Conservation (phyloP, 2,113 vertebrate genomes). For the Bucco capensis region DNA sequence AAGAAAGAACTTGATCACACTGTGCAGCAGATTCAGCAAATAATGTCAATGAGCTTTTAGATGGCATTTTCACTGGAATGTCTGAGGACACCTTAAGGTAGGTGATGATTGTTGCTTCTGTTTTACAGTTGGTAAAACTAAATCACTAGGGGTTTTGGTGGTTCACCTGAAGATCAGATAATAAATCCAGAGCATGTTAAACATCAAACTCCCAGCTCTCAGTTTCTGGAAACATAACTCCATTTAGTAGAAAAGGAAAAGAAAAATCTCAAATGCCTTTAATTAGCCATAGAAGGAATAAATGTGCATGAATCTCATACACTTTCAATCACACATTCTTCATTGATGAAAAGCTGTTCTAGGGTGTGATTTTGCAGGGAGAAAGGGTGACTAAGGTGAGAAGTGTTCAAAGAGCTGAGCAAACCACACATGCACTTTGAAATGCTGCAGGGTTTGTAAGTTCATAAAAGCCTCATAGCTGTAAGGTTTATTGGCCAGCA, state of each 20-base stretch:
- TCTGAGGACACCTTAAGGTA: not conserved
- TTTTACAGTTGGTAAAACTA: not conserved
- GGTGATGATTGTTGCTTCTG: not conserved
- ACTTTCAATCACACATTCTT: not conserved
- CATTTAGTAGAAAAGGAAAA: not conserved
- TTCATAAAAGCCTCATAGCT: slow-evolving; percentile 19
- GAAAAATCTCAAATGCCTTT: not conserved
- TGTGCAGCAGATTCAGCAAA: not conserved
- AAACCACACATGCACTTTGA: not conserved
- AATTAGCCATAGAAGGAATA: not conserved
- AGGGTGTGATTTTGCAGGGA: not conserved
- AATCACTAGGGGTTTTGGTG: not conserved
- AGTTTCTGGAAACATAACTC: not conserved
- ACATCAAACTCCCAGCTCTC: not conserved
- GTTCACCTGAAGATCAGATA: not conserved
- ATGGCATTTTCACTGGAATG: not conserved
- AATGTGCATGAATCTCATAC: not conserved
- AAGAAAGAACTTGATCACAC: not conserved
- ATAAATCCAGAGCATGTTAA: not conserved
- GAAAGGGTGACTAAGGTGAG: slow-evolving; percentile 22
- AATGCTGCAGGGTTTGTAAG: slow-evolving; percentile 2
- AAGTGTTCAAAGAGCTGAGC: slow-evolving; percentile 17
- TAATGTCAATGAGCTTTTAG: accelerated
- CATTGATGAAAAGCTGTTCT: not conserved
- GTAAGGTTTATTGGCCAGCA: slow-evolving; percentile 19